These are phyloP conservation scores for Leptinotarsa juncta DNA, from an alignment of 2,888 invertebrate species.

Conservation along the genomic window DNA sequence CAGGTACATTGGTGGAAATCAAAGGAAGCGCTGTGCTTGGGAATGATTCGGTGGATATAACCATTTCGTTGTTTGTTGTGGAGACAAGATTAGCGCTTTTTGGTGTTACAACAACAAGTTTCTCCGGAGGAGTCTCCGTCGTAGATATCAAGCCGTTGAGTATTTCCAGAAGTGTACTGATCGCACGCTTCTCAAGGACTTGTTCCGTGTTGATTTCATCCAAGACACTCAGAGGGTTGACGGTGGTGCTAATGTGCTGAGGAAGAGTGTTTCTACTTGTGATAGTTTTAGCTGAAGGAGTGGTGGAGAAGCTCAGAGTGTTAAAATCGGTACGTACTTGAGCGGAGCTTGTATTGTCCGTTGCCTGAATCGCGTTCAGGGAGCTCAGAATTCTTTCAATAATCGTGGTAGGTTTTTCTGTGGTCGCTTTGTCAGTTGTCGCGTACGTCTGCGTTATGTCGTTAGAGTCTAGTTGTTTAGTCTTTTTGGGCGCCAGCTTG, in stretches of 20 bases:
- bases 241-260: slow-evolving; percentile 56
- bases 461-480: slow-evolving; percentile 48
- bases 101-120: slow-evolving; percentile 60
- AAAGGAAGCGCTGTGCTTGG: slow-evolving; percentile 17
- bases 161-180: slow-evolving; percentile 60
- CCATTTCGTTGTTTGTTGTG: slow-evolving; percentile 18
- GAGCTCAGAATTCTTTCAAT: slow-evolving; percentile 65
- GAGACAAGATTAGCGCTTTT: slow-evolving; percentile 49
- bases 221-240: slow-evolving; percentile 58
- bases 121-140: slow-evolving; percentile 45
- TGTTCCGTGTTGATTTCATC: slow-evolving; percentile 60
- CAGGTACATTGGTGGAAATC: slow-evolving; percentile 19
- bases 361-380: slow-evolving; percentile 63
- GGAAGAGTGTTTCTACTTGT: slow-evolving; percentile 52
- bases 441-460: slow-evolving; percentile 45
- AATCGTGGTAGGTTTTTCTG: slow-evolving; percentile 64
- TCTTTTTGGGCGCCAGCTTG: slow-evolving; percentile 61
- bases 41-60: not conserved
- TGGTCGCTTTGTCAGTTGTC: slow-evolving; percentile 54
- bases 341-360: slow-evolving; percentile 53
- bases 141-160: slow-evolving; percentile 63
- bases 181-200: slow-evolving; percentile 59
- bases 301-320: slow-evolving; percentile 56
- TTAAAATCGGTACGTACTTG: slow-evolving; percentile 63
- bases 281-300: slow-evolving; percentile 56